A percentile compares a stretch with the other conserved stretches of the same genome.
Conservation (phyloP, 2,797 vertebrate genomes). For the Takifugu ocellatus region DNA sequence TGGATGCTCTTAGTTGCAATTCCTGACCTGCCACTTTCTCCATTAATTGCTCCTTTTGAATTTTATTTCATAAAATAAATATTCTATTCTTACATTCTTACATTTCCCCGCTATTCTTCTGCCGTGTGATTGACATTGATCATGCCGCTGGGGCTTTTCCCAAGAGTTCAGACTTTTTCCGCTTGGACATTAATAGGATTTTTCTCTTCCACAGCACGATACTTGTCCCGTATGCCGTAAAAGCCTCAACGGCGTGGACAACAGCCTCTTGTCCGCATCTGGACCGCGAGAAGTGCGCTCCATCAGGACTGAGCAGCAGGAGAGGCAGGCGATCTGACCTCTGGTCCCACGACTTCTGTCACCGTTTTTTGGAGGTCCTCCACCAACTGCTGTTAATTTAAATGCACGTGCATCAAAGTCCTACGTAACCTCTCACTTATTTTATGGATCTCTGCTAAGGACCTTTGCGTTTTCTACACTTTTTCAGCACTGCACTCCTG, state of each 20-base stretch:
- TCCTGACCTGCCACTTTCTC: not conserved
- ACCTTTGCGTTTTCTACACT: conserved; percentile 23
- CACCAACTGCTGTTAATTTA: conserved; percentile 32
- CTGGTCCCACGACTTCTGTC: conserved; percentile 17
- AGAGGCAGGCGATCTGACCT: conserved; percentile 81
- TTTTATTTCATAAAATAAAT: not conserved
- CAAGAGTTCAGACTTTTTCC: conserved; percentile 10
- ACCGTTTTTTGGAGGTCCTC: conserved; percentile 22
- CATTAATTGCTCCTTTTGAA: not conserved
- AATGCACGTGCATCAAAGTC: conserved; percentile 23
- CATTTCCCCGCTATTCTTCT: too few species aligned
- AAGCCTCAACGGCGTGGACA: conserved; percentile 86
- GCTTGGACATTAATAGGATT: not conserved
- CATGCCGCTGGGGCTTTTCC: conserved; percentile 5
- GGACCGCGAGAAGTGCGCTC: conserved; percentile 58
- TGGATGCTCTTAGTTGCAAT: conserved; percentile 5
- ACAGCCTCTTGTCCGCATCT: conserved; percentile 67
- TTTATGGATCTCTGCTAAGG: conserved; percentile 22
- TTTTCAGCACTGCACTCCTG: conserved; percentile 15
- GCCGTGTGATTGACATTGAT: too few species aligned
- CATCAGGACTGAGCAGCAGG: conserved; percentile 71
- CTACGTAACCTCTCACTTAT: conserved; percentile 22
- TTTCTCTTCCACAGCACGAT: conserved; percentile 78
- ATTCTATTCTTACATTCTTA: too few species aligned
- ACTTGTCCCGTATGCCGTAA: conserved; percentile 92